These are phyloP conservation scores for Pangasius djambal DNA, from an alignment of 2,797 vertebrate genomes.

Conservation along the genomic window DNA sequence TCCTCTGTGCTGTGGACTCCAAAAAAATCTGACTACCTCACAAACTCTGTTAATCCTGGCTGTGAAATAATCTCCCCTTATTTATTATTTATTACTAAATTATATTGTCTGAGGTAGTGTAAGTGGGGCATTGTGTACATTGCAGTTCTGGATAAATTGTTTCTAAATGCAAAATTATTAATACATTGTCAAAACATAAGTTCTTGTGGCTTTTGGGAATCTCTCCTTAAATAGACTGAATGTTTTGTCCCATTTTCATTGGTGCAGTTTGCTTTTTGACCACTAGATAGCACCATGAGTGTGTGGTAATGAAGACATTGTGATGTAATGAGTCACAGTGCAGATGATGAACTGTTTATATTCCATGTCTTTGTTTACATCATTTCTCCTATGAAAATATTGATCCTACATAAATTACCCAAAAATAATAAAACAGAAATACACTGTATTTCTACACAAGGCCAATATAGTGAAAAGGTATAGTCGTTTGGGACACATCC, in stretches of 20 bases:
- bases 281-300: constrained; percentile 26
- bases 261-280: neutral
- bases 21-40: neutral
- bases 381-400: neutral
- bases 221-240: neutral
- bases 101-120: neutral
- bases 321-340: neutral
- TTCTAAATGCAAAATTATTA: neutral
- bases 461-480: neutral
- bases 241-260: neutral
- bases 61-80: neutral
- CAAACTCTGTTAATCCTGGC: neutral
- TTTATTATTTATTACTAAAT: neutral
- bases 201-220: neutral
- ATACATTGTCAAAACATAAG: neutral
- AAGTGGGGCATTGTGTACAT: neutral
- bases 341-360: neutral
- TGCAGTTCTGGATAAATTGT: neutral
- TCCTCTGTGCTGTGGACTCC: neutral
- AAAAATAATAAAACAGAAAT: neutral
- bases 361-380: neutral
- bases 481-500: neutral
- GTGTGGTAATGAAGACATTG: neutral
- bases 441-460: neutral
- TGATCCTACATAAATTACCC: neutral